Evolutionary conservation across 1,140 invertebrate species (phyloP), one percentile per base, ranked within the genome.

Genomic region (Tetragonula clypearis): DNA sequence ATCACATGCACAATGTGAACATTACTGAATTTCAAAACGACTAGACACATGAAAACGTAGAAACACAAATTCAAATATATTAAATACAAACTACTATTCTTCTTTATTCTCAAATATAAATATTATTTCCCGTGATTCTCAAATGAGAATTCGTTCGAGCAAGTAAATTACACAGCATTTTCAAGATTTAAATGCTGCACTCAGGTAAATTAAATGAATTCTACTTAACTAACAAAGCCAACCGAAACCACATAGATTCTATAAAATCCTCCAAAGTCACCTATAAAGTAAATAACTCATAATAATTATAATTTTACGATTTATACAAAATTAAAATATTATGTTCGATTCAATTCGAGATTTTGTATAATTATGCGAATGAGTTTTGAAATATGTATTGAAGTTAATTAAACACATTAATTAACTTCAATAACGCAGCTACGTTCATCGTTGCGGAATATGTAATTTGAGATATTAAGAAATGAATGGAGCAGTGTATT

Each of bases 161-260:
- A 90, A n/a, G 91, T 78, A n/a, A 75, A 41, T 6, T 53, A 68
- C 49, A 72, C 41, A 60, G 19, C 56, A 26, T 53, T 83, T 17
- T 11, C 3, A 26, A 17, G 21, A 87, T 15, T 15, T 88, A 79
- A 19, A 66, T 69, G 11, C 87, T 65, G n/a, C 86, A 58, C 12
- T 91, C 94, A 91, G 71, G 94, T 93, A 84, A 96, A 96, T 81
- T 96, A 96, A 30, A 96, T 86, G 26, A 96, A 92, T 88, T 96
- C 96, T 2, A 96, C 91, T 0, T 96, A 88, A 30, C 95, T 96
- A 21, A 96, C 94, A 71, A 96, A 94, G 87, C 96, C 96, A 94
- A 86, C 96, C 96, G 91, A 96, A 96, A 23, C 96, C 96, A 11
- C 96, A 53, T 96, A 96, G 69, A 96, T 94, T 1, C 96, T 96